A percentile compares a stretch with the other conserved stretches of the same genome.
Evolutionary conservation across 2,797 vertebrate species (phyloP).

Genomic region (Sarcoramphus papa): DNA sequence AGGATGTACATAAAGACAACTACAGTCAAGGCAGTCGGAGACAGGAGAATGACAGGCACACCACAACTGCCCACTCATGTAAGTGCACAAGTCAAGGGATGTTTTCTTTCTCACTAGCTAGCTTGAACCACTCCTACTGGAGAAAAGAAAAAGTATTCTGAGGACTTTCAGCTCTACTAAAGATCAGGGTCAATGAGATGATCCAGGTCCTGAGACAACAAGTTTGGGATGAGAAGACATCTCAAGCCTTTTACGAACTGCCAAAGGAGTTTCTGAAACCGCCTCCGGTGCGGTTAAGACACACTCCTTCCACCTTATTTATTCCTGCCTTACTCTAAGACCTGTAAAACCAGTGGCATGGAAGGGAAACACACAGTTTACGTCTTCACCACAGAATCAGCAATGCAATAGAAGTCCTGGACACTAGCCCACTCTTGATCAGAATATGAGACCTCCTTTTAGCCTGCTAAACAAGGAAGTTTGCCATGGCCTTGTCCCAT

Average conservation of each 20-base stretch:
- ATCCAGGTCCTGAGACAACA: not conserved
- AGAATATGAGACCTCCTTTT: not conserved
- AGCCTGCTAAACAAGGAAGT: not conserved
- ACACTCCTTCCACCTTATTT: not conserved
- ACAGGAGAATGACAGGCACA: not conserved
- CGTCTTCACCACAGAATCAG: not conserved
- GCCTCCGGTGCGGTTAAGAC: not conserved
- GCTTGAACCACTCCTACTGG: not conserved
- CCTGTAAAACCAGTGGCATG: not conserved
- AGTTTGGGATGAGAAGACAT: not conserved
- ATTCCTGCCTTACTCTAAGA: not conserved
- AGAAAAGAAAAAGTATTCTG: not conserved
- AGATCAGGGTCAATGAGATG: not conserved
- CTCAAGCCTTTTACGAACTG: not conserved
- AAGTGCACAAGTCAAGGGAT: not conserved
- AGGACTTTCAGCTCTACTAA: not conserved
- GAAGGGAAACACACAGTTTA: not conserved
- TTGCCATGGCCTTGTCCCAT: not conserved
- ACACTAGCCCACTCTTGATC: not conserved
- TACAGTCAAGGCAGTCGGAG: not conserved
- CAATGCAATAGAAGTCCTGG: not conserved
- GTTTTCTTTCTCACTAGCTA: not conserved
- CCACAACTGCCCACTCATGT: not conserved
- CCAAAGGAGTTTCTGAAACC: not conserved
- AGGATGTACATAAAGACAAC: not conserved